These are phyloP conservation scores for Eurytoma californica DNA, from an alignment of 2,888 invertebrate species.

Conservation along the genomic window DNA sequence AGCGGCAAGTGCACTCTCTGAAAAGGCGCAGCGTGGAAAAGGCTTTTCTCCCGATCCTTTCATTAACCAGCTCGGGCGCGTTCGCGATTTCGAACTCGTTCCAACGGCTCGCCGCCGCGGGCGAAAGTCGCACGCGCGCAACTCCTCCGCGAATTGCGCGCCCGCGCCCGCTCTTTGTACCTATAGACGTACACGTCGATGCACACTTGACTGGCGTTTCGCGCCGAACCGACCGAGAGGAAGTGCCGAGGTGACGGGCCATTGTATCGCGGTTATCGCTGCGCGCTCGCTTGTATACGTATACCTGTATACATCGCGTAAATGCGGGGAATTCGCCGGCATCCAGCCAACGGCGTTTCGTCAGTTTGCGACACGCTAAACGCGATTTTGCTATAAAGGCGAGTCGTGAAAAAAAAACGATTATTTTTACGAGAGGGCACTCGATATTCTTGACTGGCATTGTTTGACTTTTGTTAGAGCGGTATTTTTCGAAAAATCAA, in stretches of 20 bases:
- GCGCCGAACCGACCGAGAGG: not conserved
- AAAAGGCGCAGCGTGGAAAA: not conserved
- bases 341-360: conserved; percentile 10
- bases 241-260: conserved; percentile 16
- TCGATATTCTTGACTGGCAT: no score
- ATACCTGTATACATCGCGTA: not conserved
- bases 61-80: no score
- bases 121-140: conserved; percentile 8
- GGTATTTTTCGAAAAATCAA: no score
- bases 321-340: conserved; percentile 5
- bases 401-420: no score
- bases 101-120: not conserved
- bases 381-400: no score
- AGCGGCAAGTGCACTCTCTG: not conserved
- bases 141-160: not conserved
- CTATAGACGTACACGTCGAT: not conserved
- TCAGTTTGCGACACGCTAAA: not conserved
- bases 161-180: not conserved
- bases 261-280: conserved; percentile 12
- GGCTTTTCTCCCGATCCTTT: no score
- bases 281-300: not conserved
- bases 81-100: not conserved
- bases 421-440: no score
- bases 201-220: not conserved
- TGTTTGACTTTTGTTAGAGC: no score